Evolutionary conservation across 2,113 vertebrate species (phyloP), one percentile per base, ranked within the genome.

Genomic region (Ictalurus punctatus): DNA sequence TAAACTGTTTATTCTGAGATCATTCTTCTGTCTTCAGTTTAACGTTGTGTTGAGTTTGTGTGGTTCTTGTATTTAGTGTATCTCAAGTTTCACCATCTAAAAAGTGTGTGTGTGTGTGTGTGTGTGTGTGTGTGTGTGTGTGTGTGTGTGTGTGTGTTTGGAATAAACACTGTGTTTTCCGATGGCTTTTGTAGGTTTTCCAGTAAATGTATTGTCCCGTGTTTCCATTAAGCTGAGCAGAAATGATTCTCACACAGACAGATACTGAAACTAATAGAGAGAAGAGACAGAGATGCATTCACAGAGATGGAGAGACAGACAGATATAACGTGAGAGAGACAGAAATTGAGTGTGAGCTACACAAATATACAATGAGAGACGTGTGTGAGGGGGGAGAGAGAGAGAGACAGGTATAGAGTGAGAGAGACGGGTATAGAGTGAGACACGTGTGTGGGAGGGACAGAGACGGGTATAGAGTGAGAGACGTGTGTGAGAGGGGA

Each of bases 201-300:
- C 87, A 19, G 67, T 90, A 71, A 85, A 93, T 92, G 90, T 92
- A 92, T 91, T 6, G 65, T 83, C 56, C 21, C 44, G 71, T 73
- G 87, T 88, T 74, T 84, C 83, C 83, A 80, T 91, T 90, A 91
- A 86, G 5, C 12, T 30, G 17, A 73, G 19, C 2, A 8, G 8
- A 37, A 73, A 73, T 37, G 37, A 37, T 37, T 37, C 17, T 19
- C 12, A 14, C 5, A 30, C 65, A 65, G 8, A 0, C 19, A 61
- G 59, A 61, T 5, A 5, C 4, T 6, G 59, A 61, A 6, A 61
- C 59, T 6, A 6, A 61, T 1, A 4, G 59, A 61, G 17, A 61
- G 5, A 61, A 65, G 21, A 59, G 58, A 59, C 3, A 19, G 5
- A 59, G 58, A 59, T 19, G 10, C 2, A 59, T 19, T 19, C 5